phyloP scores from a whole-genome alignment of 1,140 invertebrate genomes.

The Calliphora vicina region DNA sequence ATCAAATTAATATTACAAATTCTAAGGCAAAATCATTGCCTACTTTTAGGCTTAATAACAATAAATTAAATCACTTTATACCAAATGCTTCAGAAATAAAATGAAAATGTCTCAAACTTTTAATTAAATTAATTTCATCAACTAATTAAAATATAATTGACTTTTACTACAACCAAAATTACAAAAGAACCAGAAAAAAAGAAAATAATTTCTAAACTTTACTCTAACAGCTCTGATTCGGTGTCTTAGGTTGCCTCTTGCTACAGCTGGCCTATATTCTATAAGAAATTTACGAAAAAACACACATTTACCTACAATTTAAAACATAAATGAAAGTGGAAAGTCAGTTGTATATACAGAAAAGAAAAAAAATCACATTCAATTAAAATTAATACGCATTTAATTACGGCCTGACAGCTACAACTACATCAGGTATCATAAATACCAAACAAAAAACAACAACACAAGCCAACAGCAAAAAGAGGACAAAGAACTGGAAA shows the following conservation, averaged over 20 bases:
- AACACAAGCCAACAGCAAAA: too few relatives aligned
- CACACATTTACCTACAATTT: background rate
- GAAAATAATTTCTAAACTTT: background rate
- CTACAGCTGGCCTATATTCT: too few relatives aligned
- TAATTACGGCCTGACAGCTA: slow-evolving; percentile 26
- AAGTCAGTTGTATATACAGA: background rate
- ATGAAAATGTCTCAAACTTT: slow-evolving; percentile 2
- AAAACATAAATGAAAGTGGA: background rate
- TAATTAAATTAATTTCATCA: slow-evolving; percentile 12
- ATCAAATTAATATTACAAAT: background rate
- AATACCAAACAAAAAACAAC: background rate
- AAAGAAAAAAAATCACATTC: slow-evolving; percentile 15
- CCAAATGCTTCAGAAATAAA: background rate
- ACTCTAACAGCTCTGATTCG: background rate
- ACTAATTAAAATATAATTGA: slow-evolving; percentile 17
- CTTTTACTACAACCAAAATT: slow-evolving; percentile 1
- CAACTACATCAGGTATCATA: slow-evolving; percentile 7
- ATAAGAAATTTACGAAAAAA: background rate
- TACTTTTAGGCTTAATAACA: slow-evolving; percentile 5
- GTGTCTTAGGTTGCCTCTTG: too few relatives aligned
- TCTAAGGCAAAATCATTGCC: background rate
- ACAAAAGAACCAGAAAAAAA: background rate
- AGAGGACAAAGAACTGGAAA: background rate
- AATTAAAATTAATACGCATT: slow-evolving; percentile 32
- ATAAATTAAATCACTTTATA: background rate